phyloP scores from a whole-genome alignment of 2,113 vertebrate genomes.

The Nyctereutes procyonoides region DNA sequence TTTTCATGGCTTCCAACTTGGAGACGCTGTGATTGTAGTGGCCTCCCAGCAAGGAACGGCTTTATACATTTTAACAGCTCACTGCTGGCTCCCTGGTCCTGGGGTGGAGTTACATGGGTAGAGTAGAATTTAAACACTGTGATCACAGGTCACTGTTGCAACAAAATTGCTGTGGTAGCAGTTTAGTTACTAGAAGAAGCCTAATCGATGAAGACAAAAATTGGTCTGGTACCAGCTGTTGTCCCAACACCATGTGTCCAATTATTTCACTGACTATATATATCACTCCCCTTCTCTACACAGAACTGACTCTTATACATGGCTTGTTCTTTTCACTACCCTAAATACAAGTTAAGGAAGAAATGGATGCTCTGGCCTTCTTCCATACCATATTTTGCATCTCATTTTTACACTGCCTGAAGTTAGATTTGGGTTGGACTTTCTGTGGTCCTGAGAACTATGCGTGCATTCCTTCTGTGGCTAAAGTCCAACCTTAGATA shows the following conservation, averaged over 20 bases:
- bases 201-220: conserved; percentile 77
- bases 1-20: conserved; percentile 66
- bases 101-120: conserved; percentile 52
- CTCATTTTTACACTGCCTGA: neutral
- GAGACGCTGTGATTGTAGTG: neutral
- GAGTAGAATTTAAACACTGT: conserved; percentile 78
- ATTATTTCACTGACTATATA: conserved; percentile 56
- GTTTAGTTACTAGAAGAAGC: conserved; percentile 72
- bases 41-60: conserved; percentile 22
- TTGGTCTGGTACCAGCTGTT: conserved; percentile 60
- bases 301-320: conserved; percentile 16
- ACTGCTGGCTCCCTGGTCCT: conserved; percentile 56
- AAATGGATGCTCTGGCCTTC: neutral
- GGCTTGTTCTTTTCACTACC: conserved; percentile 34
- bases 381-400: conserved; percentile 32
- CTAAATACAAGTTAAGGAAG: conserved; percentile 58
- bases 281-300: conserved; percentile 43
- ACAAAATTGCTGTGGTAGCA: conserved; percentile 70
- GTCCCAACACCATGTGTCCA: conserved; percentile 53
- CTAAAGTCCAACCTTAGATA: neutral
- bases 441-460: neutral
- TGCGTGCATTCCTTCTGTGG: neutral
- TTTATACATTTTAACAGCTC: conserved; percentile 75
- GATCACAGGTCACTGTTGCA: conserved; percentile 69
- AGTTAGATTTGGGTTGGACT: neutral